Evolutionary conservation across 2,113 vertebrate genomes (phyloP), one percentile per base, ranked within the genome.

Genomic region (Galeopterus variegatus): DNA sequence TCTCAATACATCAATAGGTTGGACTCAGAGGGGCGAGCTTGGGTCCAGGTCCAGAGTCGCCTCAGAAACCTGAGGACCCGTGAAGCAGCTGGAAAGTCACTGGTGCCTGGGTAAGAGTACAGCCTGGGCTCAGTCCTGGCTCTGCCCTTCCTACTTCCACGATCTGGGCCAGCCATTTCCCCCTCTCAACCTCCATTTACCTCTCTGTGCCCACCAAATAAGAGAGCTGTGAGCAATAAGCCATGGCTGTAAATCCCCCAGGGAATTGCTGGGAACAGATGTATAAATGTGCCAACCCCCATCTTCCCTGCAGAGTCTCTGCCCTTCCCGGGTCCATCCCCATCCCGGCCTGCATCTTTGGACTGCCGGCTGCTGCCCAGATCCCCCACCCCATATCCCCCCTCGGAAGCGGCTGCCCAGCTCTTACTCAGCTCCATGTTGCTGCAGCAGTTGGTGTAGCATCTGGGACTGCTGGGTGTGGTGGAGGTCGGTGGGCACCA

Each of bases 361-460:
- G 13, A 62, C 65, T 0, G 31, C 28, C 54, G 0, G 1, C 18
- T 3, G 8, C 48, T 12, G n/a, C 62, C 80, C 86, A 26, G 48
- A 36, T 4, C 9, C 10, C 8, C 4, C 7, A 24, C 48, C 48
- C 82, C 50, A 21, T n/a, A 45, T 19, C 13, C 45, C 65, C 33
- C 52, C 36, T 13, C 64, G 3, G 15, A 41, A n/a, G 15, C 1
- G 1, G 60, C 69, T n/a, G 24, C 94, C 76, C 33, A 1, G 1
- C 64, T 31, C 97, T 11, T 98, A 99, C 99, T 98, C 98, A 73
- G 98, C 72, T 98, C 99, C 99, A 0, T 99, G 99, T 17, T 99
- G 99, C 98, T 99, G 99, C 94, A 99, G 99, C 67, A 99, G 99
- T 86, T 99, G 99, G 95, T 99, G 99, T 84, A 99, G 98, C 99